Evolutionary conservation across 1,140 invertebrate species (phyloP), one percentile per base, ranked within the genome.

Genomic region (Rhyacophila brunnea): DNA sequence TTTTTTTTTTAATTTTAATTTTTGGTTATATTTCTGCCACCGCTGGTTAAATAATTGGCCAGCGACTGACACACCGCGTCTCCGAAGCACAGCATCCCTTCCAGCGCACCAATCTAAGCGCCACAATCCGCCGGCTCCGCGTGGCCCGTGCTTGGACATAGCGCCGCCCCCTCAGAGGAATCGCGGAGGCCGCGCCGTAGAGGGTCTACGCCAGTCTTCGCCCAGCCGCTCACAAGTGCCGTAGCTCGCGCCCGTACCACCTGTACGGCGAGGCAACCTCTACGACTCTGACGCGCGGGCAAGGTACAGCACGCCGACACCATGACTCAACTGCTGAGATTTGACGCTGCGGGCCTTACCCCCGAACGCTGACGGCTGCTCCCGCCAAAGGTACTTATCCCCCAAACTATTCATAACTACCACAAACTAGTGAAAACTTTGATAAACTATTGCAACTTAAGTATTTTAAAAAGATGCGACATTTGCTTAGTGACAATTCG

Each of bases 351-450:
- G 54, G 68, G 76, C 60, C 71, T 78, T 10, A 75, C 74, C n/a
- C 75, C 75, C 65, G 75, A 78, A 68, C 75, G 75, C 75, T 78
- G 75, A 78, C 75, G 74, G 63, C 73, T 78, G 72, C 75, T 78
- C 38, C 73, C 71, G 67, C 71, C 65, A 63, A 76, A 78, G 74
- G 75, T 76, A 60, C 64, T 68, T n/a, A n/a, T n/a, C n/a, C 40
- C 23, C 7, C 14, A 10, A 7, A n/a, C n/a, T 35, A n/a, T n/a
- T n/a, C n/a, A n/a, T n/a, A n/a, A n/a, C n/a, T n/a, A n/a, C n/a
- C n/a, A n/a, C n/a, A n/a, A n/a, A n/a, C n/a, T n/a, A n/a, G n/a
- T n/a, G n/a, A n/a, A n/a, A n/a, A n/a, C n/a, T n/a, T n/a, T n/a
- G n/a, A n/a, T n/a, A n/a, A n/a, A n/a, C n/a, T n/a, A n/a, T n/a